Conservation (phyloP, 1,140 invertebrate species). For the Belonocnema kinseyi region DNA sequence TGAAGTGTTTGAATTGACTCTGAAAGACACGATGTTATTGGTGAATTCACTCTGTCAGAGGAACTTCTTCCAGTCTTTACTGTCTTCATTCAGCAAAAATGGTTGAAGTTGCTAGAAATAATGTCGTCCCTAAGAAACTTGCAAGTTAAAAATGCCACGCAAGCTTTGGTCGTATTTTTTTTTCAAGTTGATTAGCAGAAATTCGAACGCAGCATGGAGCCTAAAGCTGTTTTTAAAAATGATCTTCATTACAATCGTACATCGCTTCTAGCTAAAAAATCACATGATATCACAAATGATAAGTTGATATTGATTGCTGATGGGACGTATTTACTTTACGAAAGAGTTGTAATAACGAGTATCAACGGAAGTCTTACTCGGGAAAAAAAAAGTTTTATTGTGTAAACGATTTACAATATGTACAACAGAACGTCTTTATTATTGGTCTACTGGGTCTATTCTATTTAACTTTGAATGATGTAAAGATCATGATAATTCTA, state of each 20-base stretch:
- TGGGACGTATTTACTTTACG: too few species aligned
- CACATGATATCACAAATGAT: slow-evolving; percentile 33
- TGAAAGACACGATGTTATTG: slow-evolving; percentile 31
- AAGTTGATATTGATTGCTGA: not conserved
- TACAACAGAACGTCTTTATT: slow-evolving; percentile 56
- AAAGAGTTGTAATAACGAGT: too few species aligned
- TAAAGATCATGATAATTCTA: slow-evolving; percentile 46
- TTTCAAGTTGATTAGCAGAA: slow-evolving; percentile 39
- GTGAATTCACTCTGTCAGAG: slow-evolving; percentile 31
- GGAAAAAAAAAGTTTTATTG: slow-evolving; percentile 25
- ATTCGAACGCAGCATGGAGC: slow-evolving; percentile 32
- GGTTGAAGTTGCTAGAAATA: slow-evolving; percentile 16
- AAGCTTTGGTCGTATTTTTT: slow-evolving; percentile 50
- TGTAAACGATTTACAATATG: slow-evolving; percentile 59
- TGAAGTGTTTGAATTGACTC: too few species aligned
- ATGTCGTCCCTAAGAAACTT: slow-evolving; percentile 38
- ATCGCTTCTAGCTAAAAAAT: too few species aligned
- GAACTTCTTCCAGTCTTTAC: slow-evolving; percentile 38
- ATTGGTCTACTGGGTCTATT: slow-evolving; percentile 51
- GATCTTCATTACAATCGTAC: too few species aligned
- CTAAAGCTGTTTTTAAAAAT: slow-evolving; percentile 36
- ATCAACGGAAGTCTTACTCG: too few species aligned
- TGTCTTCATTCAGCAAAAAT: slow-evolving; percentile 40
- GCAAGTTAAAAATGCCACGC: slow-evolving; percentile 31
- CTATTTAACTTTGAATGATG: slow-evolving; percentile 52